These are phyloP conservation scores for Chaetodon trifascialis DNA, from an alignment of 2,113 vertebrate genomes.

Conservation along the genomic window DNA sequence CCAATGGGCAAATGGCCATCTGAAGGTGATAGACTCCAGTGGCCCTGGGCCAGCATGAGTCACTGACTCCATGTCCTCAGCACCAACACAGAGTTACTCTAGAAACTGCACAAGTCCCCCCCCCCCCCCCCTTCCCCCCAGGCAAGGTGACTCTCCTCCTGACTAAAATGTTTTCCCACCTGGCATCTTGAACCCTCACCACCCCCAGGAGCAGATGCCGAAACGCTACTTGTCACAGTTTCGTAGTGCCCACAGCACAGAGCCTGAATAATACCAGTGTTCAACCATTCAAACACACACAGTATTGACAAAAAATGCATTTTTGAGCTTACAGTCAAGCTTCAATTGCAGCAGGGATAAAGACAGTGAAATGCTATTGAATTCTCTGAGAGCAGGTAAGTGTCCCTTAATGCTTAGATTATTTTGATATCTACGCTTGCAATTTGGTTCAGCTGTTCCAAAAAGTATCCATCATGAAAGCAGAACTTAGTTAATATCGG, in stretches of 20 bases:
- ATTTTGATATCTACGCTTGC: background rate
- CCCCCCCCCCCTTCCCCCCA: constrained; percentile 8
- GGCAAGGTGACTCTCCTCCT: constrained; percentile 76
- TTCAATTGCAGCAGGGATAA: background rate
- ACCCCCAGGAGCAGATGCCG: constrained; percentile 21
- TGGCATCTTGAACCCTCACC: constrained; percentile 47
- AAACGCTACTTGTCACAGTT: constrained; percentile 38
- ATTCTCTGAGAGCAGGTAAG: background rate
- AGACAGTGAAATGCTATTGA: background rate
- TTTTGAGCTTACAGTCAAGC: background rate
- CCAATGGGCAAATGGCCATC: constrained; percentile 70
- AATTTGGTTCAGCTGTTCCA: background rate
- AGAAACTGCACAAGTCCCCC: constrained; percentile 54
- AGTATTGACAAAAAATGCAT: background rate
- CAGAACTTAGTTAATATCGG: background rate
- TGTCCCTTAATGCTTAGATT: background rate
- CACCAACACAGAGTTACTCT: constrained; percentile 43
- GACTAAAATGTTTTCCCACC: constrained; percentile 64
- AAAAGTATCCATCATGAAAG: background rate
- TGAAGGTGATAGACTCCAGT: constrained; percentile 76
- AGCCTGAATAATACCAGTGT: background rate
- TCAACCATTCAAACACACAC: background rate
- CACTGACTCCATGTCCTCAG: constrained; percentile 63
- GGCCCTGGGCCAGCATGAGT: constrained; percentile 74
- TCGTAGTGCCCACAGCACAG: constrained; percentile 17